phyloP scores from a whole-genome alignment of 2,797 vertebrate genomes.

The Vultur gryphus region DNA sequence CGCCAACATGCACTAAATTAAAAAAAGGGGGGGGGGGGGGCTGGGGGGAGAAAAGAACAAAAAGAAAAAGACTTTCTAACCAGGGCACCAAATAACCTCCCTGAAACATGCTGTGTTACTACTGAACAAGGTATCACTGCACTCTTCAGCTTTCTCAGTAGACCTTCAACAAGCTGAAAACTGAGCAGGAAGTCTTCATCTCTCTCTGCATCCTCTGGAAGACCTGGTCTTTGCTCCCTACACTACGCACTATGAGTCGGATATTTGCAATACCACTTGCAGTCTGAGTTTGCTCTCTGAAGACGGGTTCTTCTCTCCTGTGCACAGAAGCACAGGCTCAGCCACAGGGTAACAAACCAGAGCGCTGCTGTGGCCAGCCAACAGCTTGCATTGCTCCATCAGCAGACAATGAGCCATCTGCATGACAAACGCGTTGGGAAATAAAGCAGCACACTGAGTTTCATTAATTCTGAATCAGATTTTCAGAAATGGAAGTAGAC shows the following conservation, averaged over 20 bases:
- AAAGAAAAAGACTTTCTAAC: neutral
- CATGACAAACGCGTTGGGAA: neutral
- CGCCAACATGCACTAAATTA: neutral
- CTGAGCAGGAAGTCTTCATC: neutral
- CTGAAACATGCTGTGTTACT: neutral
- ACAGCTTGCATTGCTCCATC: neutral
- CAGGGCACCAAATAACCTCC: neutral
- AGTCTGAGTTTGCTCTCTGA: neutral
- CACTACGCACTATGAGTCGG: rapidly evolving
- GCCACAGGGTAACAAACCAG: neutral
- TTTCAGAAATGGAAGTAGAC: constrained; percentile 8
- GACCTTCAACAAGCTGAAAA: neutral
- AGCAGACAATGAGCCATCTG: neutral
- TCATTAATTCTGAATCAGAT: neutral
- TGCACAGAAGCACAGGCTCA: neutral
- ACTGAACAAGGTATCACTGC: neutral
- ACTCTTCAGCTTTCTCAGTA: neutral
- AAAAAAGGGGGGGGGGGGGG: too few species aligned
- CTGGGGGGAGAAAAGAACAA: neutral
- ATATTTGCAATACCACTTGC: neutral
- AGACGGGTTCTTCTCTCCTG: neutral
- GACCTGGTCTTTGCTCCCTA: neutral
- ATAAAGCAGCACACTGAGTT: neutral
- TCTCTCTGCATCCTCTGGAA: neutral
- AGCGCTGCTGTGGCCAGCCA: neutral